Base-by-base conservation (phyloP, 2,888 invertebrate species). In the Tromatobia lineatoria region DNA sequence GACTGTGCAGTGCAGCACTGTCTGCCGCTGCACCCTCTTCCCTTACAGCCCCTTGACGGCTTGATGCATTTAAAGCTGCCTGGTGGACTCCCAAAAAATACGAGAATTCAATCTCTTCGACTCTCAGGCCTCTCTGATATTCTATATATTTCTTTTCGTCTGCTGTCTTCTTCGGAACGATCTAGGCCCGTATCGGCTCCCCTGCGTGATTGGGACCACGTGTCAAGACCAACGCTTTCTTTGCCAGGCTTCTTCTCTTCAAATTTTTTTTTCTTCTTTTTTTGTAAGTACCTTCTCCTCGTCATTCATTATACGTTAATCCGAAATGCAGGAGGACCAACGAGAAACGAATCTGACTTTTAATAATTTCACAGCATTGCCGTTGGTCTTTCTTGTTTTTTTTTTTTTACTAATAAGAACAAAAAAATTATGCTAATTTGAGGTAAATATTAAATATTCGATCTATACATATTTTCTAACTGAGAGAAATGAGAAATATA, bases 191-290 rank as follows among this genome's bases (percentile, higher is more conserved):
- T 82, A 82, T 87, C 86, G 87, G n/a, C 57, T 42, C 15, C 70
- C 23, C 70, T 34, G 86, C 84, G 69, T 81, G 88, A 90, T 91
- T 89, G 88, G 86, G 86, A 88, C 88, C 91, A 92, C 88, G 90
- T 91, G 91, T 88, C 87, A 71, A 70, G 45, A 20, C 64, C 66
- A 42, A 78, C 38, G 18, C 18, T 74, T 45, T 59, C 64, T 66
- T 25, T n/a, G 3, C 15, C 59, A 34, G 0, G 6, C 34, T 8
- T 3, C 20, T 66, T 42, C 64, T 20, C 64, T 38, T 13, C 15
- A 34, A n/a, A 18, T n/a, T 15, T 45, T 67, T 66, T 76, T 52
- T 61, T 25, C 25, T 52, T 23, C 71, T 45, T 38, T 57, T 74
- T 70, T 82, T 79, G 59, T 75, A 20, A 23, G 20, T 20, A 45